Conservation (phyloP, 1,140 invertebrate species). For the Lepidostoma basale region DNA sequence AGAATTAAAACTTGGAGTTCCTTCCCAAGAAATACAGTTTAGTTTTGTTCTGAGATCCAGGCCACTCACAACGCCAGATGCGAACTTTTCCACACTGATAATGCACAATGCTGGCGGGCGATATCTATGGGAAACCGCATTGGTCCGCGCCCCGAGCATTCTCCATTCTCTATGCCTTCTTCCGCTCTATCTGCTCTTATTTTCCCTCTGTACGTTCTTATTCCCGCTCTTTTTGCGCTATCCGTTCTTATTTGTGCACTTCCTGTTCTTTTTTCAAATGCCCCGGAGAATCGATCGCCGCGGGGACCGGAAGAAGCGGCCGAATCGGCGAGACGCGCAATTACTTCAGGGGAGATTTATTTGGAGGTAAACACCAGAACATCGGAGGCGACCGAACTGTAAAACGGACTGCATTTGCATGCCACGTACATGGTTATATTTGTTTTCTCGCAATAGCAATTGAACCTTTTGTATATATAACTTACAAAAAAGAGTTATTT, state of each 20-base stretch:
- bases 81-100: slow-evolving; percentile 29
- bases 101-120: slow-evolving; percentile 31
- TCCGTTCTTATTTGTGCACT: slow-evolving; percentile 17
- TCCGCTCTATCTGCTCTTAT: not conserved
- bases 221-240: slow-evolving; percentile 5
- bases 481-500: too few relatives aligned
- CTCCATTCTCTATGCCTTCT: not conserved
- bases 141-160: not conserved
- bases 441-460: too few relatives aligned
- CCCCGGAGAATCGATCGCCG: slow-evolving; percentile 1
- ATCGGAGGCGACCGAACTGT: too few relatives aligned
- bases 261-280: not conserved
- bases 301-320: not conserved
- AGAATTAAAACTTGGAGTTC: not conserved
- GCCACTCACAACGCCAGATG: slow-evolving; percentile 15
- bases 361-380: not conserved
- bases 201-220: not conserved
- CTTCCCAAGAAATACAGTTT: not conserved
- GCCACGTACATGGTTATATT: too few relatives aligned
- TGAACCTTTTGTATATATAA: too few relatives aligned
- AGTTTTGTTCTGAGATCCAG: slow-evolving; percentile 23
- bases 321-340: slow-evolving; percentile 6
- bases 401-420: too few relatives aligned
- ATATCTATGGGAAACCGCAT: slow-evolving; percentile 1
- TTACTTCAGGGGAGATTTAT: slow-evolving; percentile 8